phyloP scores from a whole-genome alignment of 2,888 invertebrate genomes.

The Drosophila pullipes region DNA sequence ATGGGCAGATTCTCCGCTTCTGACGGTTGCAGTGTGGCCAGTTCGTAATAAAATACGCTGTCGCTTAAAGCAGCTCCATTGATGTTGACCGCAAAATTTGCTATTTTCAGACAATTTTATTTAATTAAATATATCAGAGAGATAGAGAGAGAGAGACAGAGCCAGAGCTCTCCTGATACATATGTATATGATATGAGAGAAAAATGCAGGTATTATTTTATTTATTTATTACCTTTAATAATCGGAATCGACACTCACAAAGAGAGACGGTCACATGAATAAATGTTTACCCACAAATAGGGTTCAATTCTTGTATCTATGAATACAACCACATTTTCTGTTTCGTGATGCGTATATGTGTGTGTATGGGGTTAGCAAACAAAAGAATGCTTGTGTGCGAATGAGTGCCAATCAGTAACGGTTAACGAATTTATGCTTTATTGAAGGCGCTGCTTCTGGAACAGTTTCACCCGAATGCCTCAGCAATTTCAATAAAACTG shows the following conservation, averaged over 20 bases:
- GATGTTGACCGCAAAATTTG: constrained; percentile 45
- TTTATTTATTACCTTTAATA: constrained; percentile 27
- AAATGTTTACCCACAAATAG: constrained; percentile 36
- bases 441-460: constrained; percentile 1
- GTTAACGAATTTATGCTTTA: constrained; percentile 31
- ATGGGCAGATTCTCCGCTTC: not conserved
- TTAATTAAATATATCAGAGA: constrained; percentile 5
- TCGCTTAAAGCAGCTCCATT: constrained; percentile 56
- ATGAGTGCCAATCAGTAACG: constrained; percentile 9
- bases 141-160: not conserved
- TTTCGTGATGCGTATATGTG: constrained; percentile 5
- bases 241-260: constrained; percentile 14
- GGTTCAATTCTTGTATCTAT: constrained; percentile 30
- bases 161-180: too few relatives aligned
- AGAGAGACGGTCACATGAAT: constrained; percentile 49
- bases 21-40: constrained; percentile 3
- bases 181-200: too few relatives aligned
- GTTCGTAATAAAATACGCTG: constrained; percentile 50
- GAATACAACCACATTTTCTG: constrained; percentile 13
- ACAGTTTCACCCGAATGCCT: constrained; percentile 9
- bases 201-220: not conserved
- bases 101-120: constrained; percentile 27
- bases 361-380: not conserved
- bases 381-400: not conserved
- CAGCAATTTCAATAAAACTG: constrained; percentile 21